Base-by-base conservation (phyloP, 92 coral and sea anemone species). In the Heteractis magnifica region DNA sequence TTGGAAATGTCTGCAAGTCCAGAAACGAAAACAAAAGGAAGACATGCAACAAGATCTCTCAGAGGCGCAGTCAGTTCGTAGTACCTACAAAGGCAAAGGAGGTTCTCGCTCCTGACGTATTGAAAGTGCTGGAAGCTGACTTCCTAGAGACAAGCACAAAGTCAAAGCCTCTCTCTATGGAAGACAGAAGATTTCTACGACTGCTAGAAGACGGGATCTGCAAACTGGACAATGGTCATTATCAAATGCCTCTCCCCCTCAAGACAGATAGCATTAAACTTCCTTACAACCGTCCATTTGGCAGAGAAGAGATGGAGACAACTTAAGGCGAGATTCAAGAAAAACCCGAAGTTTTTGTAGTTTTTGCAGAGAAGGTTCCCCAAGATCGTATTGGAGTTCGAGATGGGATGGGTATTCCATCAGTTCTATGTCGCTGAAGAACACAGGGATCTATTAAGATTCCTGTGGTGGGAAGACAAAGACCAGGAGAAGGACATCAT, bases 21-120 rank as follows among this genome's bases (percentile, higher is more conserved):
- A 55, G 20, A 19, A 49, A 51, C 56, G 73, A 56, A 50, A 23
- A 5, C 56, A 20, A 50, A 82, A 77, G 73, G 26, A 11, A 23
- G 13, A 41, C 12, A 82, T 52, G 6, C 56, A 52, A 52, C 10
- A 52, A 52, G 56, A 52, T 52, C 56, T 52, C 56, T 52, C 56
- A 52, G 56, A 52, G 6, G 56, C 56, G 56, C 56, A 5, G n/a
- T 49, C 56, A 51, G 70, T 73, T 49, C 7, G 68, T 75, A 53
- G 49, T 73, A n/a, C 73, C 80, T 23, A 82, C 81, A 58, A 73
- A 71, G 85, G 60, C 71, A 48, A 84, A 84, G 72, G 84, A 84
- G 34, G 75, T 84, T 49, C 23, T 84, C 52, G 52, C 55, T 10
- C 73, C 75, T 34, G 59, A 77, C 21, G 65, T 58, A 49, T 14